Evolutionary conservation across 2,113 vertebrate genomes (phyloP).

Genomic region (Xenopus tropicalis): DNA sequence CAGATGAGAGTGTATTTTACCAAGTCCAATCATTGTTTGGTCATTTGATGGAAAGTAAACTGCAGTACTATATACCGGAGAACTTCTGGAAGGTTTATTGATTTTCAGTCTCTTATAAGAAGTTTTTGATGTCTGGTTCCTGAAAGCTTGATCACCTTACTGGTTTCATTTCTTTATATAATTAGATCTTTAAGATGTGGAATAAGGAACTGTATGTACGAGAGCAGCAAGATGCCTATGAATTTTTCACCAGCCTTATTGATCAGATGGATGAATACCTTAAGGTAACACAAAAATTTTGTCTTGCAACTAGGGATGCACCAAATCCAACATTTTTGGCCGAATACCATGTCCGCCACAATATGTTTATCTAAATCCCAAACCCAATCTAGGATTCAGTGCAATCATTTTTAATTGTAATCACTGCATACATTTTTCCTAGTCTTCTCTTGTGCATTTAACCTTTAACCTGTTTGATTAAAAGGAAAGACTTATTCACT

Average conservation of each 20-base stretch:
- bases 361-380: not conserved
- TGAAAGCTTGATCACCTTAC: not conserved
- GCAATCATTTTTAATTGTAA: too few relatives aligned
- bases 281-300: conserved; percentile 70
- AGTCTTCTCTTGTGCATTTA: too few relatives aligned
- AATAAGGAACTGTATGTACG: conserved; percentile 95
- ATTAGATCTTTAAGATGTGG: conserved; percentile 99
- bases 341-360: not conserved
- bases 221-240: conserved; percentile 96
- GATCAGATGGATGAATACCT: conserved; percentile 98
- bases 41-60: conserved; percentile 97
- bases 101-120: not conserved
- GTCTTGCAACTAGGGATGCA: not conserved
- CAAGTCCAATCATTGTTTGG: conserved; percentile 97
- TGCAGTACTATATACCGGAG: conserved; percentile 97
- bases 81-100: conserved; percentile 95
- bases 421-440: too few relatives aligned
- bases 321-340: too few relatives aligned
- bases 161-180: not conserved
- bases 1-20: conserved; percentile 95
- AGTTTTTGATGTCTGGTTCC: not conserved
- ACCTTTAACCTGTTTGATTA: too few relatives aligned
- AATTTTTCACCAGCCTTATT: conserved; percentile 97
- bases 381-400: too few relatives aligned
- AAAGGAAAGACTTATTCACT: too few relatives aligned